phyloP scores from a whole-genome alignment of 2,888 invertebrate species.

The Clusia tigrina region DNA sequence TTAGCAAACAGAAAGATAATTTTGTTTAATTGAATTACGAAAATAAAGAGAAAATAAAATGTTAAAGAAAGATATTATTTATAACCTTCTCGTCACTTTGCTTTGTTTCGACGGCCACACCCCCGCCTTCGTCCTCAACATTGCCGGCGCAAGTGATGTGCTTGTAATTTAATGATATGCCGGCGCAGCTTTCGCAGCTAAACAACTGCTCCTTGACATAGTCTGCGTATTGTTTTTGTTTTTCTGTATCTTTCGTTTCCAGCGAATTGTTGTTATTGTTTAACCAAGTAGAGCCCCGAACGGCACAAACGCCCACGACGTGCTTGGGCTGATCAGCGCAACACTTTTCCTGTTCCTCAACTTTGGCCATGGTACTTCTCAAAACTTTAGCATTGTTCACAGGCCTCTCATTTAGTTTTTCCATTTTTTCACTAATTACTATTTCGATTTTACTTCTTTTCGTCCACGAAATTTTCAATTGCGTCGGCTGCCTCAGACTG shows the following conservation, averaged over 20 bases:
- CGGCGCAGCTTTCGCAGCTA: too few species aligned
- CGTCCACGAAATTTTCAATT: not conserved
- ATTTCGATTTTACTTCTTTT: not conserved
- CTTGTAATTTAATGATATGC: not conserved
- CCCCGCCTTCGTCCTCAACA: slow-evolving; percentile 43
- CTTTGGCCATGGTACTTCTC: not conserved
- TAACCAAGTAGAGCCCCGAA: too few species aligned
- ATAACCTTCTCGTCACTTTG: slow-evolving; percentile 20
- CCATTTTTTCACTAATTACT: not conserved
- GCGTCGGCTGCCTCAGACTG: too few species aligned
- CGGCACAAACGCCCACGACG: too few species aligned
- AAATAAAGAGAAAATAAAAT: too few species aligned
- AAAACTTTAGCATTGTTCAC: not conserved
- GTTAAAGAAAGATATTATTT: slow-evolving; percentile 31
- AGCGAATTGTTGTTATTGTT: slow-evolving; percentile 18
- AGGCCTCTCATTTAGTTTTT: not conserved
- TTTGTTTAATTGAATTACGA: too few species aligned
- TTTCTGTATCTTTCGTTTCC: not conserved
- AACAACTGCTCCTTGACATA: too few species aligned
- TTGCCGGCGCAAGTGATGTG: slow-evolving; percentile 40
- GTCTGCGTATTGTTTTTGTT: slow-evolving; percentile 16
- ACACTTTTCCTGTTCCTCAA: too few species aligned
- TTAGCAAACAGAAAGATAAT: too few species aligned
- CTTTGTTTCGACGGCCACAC: slow-evolving; percentile 25
- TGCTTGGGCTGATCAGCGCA: too few species aligned